Evolutionary conservation across 1,140 invertebrate genomes (phyloP), one percentile per base, ranked within the genome.

Genomic region (Zophobas atratus): DNA sequence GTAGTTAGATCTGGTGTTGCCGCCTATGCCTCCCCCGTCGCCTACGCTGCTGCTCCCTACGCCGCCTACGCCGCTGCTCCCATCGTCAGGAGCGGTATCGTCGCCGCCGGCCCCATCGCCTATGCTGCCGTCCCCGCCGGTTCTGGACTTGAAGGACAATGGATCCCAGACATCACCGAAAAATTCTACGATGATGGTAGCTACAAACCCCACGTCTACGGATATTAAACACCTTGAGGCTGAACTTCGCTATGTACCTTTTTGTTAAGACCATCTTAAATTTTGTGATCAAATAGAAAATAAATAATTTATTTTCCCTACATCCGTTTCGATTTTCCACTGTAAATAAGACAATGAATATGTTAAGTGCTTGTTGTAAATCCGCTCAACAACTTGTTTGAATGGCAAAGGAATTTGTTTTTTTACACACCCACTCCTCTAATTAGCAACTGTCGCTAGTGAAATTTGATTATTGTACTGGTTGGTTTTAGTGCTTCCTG

Each of bases 181-280:
- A 78, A 81, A 67, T 81, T 82, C 48, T 77, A 83, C 77, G 82
- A 83, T 79, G 82, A 83, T 70, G 82, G 82, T n/a, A 81, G 80
- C 57, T 83, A 82, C 79, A 83, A 79, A 78, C 81, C 81, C 41
- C 43, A 67, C 36, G 41, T 81, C 36, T 67, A 76, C 56, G 73
- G 70, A 75, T 60, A 33, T 33, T 75, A 57, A 74, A 53, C 34
- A 32, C 3, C 34, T 35, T 60, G 33, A 53, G 46, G 51, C 70
- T 72, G 70, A 72, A 72, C 33, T 41, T 20, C 38, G 70, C 70
- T 72, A 48, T 70, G 67, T 51, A 72, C 43, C 67, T 71, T 53
- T 51, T 51, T 36, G 8, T 46, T 46, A 46, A 72, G 6, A 43
- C 34, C 4, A 38, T 72, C 1, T 43, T 32, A 67, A 67, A 20